Conservation (phyloP, 2,797 vertebrate species). For the Ispidina picta region DNA sequence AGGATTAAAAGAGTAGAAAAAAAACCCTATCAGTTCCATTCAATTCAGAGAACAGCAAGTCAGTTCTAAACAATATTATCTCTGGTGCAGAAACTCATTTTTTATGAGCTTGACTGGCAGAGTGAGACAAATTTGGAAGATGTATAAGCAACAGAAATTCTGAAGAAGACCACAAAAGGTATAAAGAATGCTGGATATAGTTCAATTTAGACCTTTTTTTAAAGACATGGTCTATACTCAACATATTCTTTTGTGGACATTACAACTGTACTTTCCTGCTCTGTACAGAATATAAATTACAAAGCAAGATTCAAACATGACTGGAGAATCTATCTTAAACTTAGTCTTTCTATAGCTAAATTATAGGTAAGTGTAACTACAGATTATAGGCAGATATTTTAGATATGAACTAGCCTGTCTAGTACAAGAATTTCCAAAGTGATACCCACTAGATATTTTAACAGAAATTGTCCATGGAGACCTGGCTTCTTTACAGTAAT, state of each 20-base stretch:
- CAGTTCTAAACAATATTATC: not conserved
- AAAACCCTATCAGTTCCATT: not conserved
- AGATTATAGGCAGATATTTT: not conserved
- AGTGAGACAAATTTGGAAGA: not conserved
- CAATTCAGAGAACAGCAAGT: not conserved
- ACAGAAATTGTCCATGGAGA: not conserved
- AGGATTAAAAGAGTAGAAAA: not conserved
- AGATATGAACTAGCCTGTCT: not conserved
- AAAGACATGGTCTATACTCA: rapidly evolving
- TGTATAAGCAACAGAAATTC: not conserved
- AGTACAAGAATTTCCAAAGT: not conserved
- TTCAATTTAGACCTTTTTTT: not conserved
- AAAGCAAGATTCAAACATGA: not conserved
- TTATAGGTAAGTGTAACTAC: not conserved
- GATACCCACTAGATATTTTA: not conserved
- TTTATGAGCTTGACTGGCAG: not conserved
- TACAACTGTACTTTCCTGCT: not conserved
- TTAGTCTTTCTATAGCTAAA: not conserved
- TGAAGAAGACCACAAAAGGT: not conserved
- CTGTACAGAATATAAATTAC: not conserved
- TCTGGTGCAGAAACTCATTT: not conserved
- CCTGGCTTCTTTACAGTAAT: not conserved
- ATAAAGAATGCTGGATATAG: not conserved
- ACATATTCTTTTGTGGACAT: not conserved
- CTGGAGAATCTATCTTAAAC: not conserved